A percentile compares a stretch with the other conserved stretches of the same genome.
These are phyloP conservation scores for Cryptophagus acutangulus DNA, from an alignment of 2,888 invertebrate genomes.

Conservation along the genomic window DNA sequence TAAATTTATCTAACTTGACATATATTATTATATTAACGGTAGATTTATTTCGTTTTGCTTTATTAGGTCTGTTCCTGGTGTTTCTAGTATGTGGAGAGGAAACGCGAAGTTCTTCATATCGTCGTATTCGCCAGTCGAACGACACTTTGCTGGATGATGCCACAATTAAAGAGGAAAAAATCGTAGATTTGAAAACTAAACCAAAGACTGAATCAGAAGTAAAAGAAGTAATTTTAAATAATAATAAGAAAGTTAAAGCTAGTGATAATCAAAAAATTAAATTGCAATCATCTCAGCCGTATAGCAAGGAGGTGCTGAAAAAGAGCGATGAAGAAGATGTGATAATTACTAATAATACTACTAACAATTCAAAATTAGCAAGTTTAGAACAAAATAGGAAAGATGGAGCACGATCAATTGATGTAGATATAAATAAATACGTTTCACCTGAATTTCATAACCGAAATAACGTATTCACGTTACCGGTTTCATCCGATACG, in stretches of 20 bases:
- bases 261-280: constrained; percentile 13
- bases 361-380: no score
- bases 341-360: constrained; percentile 7
- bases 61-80: no score
- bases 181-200: constrained; percentile 15
- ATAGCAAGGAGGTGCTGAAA: constrained; percentile 4
- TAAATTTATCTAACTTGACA: no score
- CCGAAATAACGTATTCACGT: constrained; percentile 51
- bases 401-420: constrained; percentile 38
- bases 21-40: no score
- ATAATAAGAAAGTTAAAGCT: constrained; percentile 4
- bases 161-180: no score
- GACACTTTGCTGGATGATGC: no score
- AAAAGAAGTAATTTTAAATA: constrained; percentile 18
- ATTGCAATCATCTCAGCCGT: constrained; percentile 9
- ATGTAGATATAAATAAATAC: constrained; percentile 46
- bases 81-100: no score
- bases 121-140: no score
- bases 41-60: no score
- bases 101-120: no score
- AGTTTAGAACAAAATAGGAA: constrained; percentile 15
- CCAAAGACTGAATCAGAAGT: constrained; percentile 38
- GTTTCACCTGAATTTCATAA: constrained; percentile 53
- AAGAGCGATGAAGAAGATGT: not conserved
- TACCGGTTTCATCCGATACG: constrained; percentile 49